phyloP scores from a whole-genome alignment of 2,113 vertebrate genomes.

The Muntiacus muntjak region DNA sequence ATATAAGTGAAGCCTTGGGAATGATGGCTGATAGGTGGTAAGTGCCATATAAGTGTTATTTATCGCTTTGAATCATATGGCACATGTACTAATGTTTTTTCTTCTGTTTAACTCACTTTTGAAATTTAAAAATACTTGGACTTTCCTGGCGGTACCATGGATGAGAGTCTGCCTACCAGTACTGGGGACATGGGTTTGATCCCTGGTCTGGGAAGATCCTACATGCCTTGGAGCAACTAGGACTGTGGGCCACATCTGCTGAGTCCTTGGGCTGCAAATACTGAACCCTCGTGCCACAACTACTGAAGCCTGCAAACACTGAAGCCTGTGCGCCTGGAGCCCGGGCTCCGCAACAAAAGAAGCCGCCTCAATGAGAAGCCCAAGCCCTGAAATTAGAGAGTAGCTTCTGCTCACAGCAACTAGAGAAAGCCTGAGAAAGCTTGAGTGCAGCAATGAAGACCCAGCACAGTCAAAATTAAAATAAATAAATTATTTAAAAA shows the following conservation, averaged over 20 bases:
- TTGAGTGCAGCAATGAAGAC: not conserved
- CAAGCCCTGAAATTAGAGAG: not conserved
- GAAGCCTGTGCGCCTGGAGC: not conserved
- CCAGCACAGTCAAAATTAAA: not conserved
- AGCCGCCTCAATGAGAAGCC: not conserved
- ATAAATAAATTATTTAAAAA: not conserved
- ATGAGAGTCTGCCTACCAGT: not conserved
- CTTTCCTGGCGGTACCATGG: not conserved
- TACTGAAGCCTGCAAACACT: not conserved
- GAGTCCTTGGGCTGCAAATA: not conserved
- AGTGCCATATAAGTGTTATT: not conserved
- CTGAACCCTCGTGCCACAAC: fast-evolving
- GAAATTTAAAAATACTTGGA: not conserved
- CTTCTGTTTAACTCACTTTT: not conserved
- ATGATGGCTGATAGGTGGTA: not conserved
- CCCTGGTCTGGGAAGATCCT: not conserved
- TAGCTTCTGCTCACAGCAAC: not conserved
- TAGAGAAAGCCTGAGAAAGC: not conserved
- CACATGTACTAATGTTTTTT: not conserved
- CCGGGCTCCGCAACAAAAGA: not conserved
- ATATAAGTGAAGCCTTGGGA: not conserved
- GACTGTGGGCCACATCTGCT: not conserved
- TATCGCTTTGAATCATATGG: not conserved
- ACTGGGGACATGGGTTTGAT: not conserved
- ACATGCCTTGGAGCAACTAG: not conserved